Evolutionary conservation across 2,113 vertebrate genomes (phyloP).

Genomic region (Neogale vison): DNA sequence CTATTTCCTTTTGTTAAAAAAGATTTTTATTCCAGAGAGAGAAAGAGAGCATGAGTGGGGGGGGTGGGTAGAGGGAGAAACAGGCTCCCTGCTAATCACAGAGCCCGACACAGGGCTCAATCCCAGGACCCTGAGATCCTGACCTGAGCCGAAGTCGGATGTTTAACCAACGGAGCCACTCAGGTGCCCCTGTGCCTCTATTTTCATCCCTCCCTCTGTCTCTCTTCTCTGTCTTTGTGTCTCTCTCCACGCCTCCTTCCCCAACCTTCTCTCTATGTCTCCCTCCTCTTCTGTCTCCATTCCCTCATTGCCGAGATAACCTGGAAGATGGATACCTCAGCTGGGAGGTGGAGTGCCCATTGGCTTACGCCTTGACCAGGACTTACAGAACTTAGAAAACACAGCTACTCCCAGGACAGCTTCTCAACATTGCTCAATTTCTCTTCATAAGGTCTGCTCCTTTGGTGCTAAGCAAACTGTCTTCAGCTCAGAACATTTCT

Average conservation of each 20-base stretch:
- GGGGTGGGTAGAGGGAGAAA: too few relatives aligned
- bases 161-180: background rate
- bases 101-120: too few relatives aligned
- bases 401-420: accelerated
- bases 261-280: too few relatives aligned
- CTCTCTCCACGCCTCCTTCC: background rate
- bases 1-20: background rate
- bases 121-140: background rate
- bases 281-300: background rate
- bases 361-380: background rate
- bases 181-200: background rate
- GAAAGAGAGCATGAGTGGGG: too few relatives aligned
- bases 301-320: accelerated
- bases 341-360: background rate
- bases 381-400: background rate
- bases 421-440: accelerated
- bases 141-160: background rate
- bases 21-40: too few relatives aligned
- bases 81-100: too few relatives aligned
- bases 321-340: background rate
- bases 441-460: accelerated
- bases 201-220: background rate
- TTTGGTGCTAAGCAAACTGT: background rate
- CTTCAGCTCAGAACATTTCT: background rate
- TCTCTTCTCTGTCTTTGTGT: background rate